Evolutionary conservation across 2,113 vertebrate species (phyloP).

Genomic region (Regulus satrapa): DNA sequence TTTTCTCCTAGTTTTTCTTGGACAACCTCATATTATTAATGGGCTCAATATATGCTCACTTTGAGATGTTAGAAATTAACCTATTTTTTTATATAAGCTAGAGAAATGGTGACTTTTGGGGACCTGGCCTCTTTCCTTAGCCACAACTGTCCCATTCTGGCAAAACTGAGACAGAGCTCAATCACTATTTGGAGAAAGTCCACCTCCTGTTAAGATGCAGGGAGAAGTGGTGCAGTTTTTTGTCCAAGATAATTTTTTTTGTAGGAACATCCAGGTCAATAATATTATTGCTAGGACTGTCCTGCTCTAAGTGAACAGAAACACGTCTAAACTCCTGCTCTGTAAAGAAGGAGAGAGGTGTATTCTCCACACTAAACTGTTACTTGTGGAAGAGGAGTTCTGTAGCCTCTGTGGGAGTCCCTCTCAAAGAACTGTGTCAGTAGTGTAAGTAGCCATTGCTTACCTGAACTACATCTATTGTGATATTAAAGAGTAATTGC

Average conservation of each 20-base stretch:
- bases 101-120: not conserved
- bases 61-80: not conserved
- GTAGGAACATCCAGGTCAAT: not conserved
- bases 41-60: not conserved
- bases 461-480: not conserved
- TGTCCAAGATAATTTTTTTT: not conserved
- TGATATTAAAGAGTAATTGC: not conserved
- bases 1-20: slow-evolving; percentile 42
- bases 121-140: not conserved
- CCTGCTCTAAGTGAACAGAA: not conserved
- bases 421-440: not conserved
- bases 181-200: not conserved
- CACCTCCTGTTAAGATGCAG: not conserved
- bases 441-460: not conserved
- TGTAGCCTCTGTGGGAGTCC: not conserved
- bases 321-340: not conserved
- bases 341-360: not conserved
- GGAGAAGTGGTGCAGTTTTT: not conserved
- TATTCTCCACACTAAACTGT: not conserved
- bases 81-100: not conserved
- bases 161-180: not conserved
- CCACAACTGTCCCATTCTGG: not conserved
- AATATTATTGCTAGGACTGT: not conserved
- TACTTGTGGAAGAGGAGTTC: not conserved
- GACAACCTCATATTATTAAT: slow-evolving; percentile 6